phyloP scores from a whole-genome alignment of 2,797 vertebrate genomes.

The Morus bassanus region DNA sequence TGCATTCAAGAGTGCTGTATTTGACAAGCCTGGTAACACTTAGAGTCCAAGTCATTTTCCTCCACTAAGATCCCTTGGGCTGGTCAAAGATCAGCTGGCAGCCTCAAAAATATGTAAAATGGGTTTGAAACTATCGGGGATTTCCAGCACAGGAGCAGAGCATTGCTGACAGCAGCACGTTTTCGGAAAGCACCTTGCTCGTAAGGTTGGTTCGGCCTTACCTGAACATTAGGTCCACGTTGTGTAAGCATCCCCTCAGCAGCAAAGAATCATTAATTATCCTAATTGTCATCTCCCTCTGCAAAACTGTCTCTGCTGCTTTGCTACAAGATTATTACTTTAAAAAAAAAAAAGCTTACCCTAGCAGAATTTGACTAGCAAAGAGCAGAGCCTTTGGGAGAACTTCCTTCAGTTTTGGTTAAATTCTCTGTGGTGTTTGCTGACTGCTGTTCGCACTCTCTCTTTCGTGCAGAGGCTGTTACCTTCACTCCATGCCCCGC shows the following conservation, averaged over 20 bases:
- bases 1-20: not conserved
- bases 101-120: not conserved
- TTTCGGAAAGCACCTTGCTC: not conserved
- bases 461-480: accelerated
- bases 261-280: not conserved
- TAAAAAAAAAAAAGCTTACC: not conserved
- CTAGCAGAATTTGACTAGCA: not conserved
- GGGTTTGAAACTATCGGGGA: not conserved
- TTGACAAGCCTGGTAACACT: not conserved
- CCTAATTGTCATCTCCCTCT: not conserved
- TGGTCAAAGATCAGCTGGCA: not conserved
- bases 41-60: not conserved
- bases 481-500: too few relatives aligned
- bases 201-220: not conserved
- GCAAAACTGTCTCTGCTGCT: not conserved
- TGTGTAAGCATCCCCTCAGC: not conserved
- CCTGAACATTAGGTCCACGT: accelerated
- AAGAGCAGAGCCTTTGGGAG: not conserved
- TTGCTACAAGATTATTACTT: not conserved
- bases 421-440: not conserved
- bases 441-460: not conserved
- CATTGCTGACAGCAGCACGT: not conserved
- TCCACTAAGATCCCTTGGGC: not conserved
- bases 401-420: not conserved
- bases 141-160: not conserved